Conservation (phyloP, 2,888 invertebrate species). For the Philaethria dido region DNA sequence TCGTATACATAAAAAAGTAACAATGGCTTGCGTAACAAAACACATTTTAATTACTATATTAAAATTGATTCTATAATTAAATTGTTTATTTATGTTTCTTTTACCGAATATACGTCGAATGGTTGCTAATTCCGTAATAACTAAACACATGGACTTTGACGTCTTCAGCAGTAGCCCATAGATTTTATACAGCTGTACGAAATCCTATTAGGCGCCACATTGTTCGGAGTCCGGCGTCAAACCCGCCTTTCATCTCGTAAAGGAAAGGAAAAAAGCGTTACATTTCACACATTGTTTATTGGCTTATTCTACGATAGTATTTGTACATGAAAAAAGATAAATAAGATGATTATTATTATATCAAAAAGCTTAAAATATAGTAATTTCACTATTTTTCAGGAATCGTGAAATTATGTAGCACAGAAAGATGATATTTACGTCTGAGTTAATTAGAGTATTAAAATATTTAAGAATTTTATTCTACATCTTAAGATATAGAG, state of each 20-base stretch:
- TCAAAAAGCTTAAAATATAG: not conserved
- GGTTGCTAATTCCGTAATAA: constrained; percentile 8
- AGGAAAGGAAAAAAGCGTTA: constrained; percentile 20
- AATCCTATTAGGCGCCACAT: constrained; percentile 29
- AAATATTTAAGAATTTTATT: too few relatives aligned
- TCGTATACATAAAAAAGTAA: too few relatives aligned
- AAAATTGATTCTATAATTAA: not conserved
- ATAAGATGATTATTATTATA: not conserved
- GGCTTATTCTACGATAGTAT: not conserved
- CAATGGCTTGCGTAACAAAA: too few relatives aligned
- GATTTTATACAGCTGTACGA: constrained; percentile 11
- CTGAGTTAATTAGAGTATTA: too few relatives aligned
- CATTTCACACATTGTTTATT: constrained; percentile 23
- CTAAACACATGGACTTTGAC: constrained; percentile 1
- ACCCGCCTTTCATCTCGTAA: constrained; percentile 16
- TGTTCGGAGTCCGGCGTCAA: constrained; percentile 16
- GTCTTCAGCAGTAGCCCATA: not conserved
- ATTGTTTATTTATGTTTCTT: not conserved
- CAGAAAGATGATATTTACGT: too few relatives aligned
- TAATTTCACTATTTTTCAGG: too few relatives aligned
- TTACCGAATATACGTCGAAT: not conserved
- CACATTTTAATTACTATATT: not conserved
- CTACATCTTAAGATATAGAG: too few relatives aligned
- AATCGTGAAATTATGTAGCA: too few relatives aligned
- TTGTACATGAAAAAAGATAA: not conserved